Percentiles rank a stretch among this genome's conserved stretches.
These are phyloP conservation scores for Anguilla rostrata DNA, from an alignment of 2,113 vertebrate genomes.

Conservation along the genomic window DNA sequence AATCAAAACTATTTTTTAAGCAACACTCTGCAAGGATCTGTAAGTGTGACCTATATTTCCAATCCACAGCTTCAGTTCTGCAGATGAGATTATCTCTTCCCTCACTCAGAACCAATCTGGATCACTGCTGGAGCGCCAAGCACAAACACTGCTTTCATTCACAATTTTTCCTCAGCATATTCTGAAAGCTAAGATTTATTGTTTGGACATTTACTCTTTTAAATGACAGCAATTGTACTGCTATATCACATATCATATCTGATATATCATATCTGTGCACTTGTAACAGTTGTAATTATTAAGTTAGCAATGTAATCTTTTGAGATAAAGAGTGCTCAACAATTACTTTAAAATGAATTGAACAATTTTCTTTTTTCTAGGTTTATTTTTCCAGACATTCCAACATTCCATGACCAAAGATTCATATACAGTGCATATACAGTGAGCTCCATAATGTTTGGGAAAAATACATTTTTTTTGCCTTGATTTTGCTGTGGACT, in stretches of 20 bases:
- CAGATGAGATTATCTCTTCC: neutral
- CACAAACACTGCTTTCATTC: neutral
- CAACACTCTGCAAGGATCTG: neutral
- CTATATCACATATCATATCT: neutral
- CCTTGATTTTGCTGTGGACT: too few species aligned
- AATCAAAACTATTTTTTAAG: neutral
- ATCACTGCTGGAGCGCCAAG: neutral
- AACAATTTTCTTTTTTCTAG: constrained; percentile 12
- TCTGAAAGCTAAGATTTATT: constrained; percentile 5
- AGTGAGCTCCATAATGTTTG: too few species aligned
- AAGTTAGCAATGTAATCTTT: constrained; percentile 17
- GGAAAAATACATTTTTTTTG: too few species aligned
- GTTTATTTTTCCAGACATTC: neutral
- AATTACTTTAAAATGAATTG: constrained; percentile 25
- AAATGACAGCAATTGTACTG: neutral
- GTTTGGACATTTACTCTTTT: neutral
- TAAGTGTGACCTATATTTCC: neutral
- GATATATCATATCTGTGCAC: neutral
- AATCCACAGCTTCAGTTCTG: neutral
- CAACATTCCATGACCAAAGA: too few species aligned
- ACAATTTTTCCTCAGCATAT: neutral
- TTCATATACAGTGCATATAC: too few species aligned
- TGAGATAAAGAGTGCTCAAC: constrained; percentile 3
- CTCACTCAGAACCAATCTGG: neutral
- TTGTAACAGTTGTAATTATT: constrained; percentile 14